Evolutionary conservation across 92 coral and sea anemone genomes (phyloP), one percentile per base, ranked within the genome.

Genomic region (Zoanthus gigantus): DNA sequence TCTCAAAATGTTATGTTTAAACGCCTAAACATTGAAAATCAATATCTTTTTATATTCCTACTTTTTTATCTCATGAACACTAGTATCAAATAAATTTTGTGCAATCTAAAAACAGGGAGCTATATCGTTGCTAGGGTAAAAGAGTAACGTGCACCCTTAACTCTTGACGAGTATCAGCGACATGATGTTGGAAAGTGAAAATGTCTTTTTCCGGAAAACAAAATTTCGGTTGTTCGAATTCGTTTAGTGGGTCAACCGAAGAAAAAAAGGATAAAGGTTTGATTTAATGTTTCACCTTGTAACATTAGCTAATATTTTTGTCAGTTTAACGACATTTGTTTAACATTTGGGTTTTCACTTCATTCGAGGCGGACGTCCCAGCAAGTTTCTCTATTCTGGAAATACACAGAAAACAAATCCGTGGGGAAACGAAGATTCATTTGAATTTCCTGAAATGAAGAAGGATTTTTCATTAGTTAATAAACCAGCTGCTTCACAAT

Each of bases 311-410:
- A 52, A 48, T 7, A 34, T 52, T 31, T 46, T 11, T 14, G 15
- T 44, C 45, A 42, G 32, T 66, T 81, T 9, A 53, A 23, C 23
- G 30, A 69, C 11, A 32, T 84, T 15, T 23, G 7, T 71, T 88
- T 54, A 8, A 44, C 66, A 31, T 77, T 48, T 34, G 67, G 72
- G 63, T 31, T 47, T 34, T 60, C 84, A 11, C 0, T 50, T 7
- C 47, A 53, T 88, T 37, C 2, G 4, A 95, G 98, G 95, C 82
- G 89, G 87, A 61, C 91, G 92, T 78, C 93, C 95, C 71, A 93
- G 87, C 89, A 95, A 89, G 80, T 95, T 95, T 87, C 80, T 93
- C 67, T 95, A 95, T 90, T 74, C 88, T 17, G 93, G 92, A 31
- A 91, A 88, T 71, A 84, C 87, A 23, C 84, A 80, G 61, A 93